These are phyloP conservation scores for Acleris cristana DNA, from an alignment of 2,888 invertebrate species.

Conservation along the genomic window DNA sequence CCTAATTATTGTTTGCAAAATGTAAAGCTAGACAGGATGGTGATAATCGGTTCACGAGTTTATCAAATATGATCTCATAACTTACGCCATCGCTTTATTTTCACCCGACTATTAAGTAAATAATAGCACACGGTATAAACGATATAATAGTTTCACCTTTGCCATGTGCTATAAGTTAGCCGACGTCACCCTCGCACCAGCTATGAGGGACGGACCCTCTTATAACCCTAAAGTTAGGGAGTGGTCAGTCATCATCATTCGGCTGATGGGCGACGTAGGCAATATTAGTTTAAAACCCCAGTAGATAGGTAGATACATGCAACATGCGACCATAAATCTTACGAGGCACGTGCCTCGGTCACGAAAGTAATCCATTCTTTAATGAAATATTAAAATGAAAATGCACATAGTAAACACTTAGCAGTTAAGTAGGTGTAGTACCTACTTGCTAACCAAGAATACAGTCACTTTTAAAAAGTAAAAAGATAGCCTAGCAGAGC, in stretches of 20 bases:
- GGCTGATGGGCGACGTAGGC: conserved; percentile 55
- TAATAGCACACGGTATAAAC: conserved; percentile 37
- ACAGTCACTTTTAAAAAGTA: neutral
- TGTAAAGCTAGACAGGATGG: conserved; percentile 7
- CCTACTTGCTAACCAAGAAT: too few relatives aligned
- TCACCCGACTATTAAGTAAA: conserved; percentile 26
- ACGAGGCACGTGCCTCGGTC: conserved; percentile 40
- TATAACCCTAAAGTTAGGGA: conserved; percentile 62
- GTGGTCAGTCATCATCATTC: conserved; percentile 71
- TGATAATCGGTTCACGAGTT: conserved; percentile 63
- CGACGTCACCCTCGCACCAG: conserved; percentile 50
- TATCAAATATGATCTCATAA: conserved; percentile 50
- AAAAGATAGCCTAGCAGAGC: conserved; percentile 84
- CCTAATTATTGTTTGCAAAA: conserved; percentile 17
- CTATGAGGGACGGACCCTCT: conserved; percentile 66
- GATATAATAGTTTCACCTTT: conserved; percentile 54
- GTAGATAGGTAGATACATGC: conserved; percentile 45
- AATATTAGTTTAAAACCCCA: conserved; percentile 60
- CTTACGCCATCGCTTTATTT: conserved; percentile 35
- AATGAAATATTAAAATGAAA: conserved; percentile 10
- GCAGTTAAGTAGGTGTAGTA: neutral
- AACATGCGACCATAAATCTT: conserved; percentile 51
- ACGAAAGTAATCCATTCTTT: conserved; percentile 32
- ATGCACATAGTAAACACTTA: neutral
- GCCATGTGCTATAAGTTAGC: conserved; percentile 52